Evolutionary conservation across 2,113 vertebrate genomes (phyloP).

Genomic region (Colossoma macropomum): DNA sequence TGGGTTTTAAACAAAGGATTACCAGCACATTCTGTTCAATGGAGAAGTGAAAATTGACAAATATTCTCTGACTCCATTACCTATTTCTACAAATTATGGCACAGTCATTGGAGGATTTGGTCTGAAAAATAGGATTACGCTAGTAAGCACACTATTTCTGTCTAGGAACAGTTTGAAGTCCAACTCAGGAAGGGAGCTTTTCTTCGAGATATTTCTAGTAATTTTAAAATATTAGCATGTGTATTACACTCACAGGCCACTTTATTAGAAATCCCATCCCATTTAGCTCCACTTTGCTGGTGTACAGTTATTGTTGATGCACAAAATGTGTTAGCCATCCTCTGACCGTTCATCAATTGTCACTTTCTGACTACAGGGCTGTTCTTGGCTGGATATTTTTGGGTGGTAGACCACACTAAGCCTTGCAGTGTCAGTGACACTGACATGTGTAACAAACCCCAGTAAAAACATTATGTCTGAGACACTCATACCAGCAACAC

Average conservation of each 20-base stretch:
- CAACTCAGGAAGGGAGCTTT: neutral
- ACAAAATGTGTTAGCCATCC: too few relatives aligned
- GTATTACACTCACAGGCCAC: neutral
- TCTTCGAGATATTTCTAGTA: neutral
- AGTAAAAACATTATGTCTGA: neutral
- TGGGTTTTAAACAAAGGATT: neutral
- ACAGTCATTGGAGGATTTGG: neutral
- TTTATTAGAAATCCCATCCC: neutral
- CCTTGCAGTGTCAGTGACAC: neutral
- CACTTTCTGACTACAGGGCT: neutral
- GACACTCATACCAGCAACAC: neutral
- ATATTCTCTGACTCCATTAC: neutral
- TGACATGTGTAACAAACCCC: neutral
- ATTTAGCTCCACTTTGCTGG: neutral
- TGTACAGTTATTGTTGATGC: neutral
- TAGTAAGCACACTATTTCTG: neutral
- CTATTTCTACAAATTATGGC: conserved; percentile 14
- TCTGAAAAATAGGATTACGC: conserved; percentile 7
- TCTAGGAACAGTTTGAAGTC: conserved; percentile 6
- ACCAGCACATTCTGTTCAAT: neutral
- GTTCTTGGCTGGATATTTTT: neutral
- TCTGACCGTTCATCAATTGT: too few relatives aligned
- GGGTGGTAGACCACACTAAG: neutral
- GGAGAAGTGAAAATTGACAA: neutral
- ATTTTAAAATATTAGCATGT: neutral